These are phyloP conservation scores for Petroica traversi DNA, from an alignment of 2,113 vertebrate species.

Conservation along the genomic window DNA sequence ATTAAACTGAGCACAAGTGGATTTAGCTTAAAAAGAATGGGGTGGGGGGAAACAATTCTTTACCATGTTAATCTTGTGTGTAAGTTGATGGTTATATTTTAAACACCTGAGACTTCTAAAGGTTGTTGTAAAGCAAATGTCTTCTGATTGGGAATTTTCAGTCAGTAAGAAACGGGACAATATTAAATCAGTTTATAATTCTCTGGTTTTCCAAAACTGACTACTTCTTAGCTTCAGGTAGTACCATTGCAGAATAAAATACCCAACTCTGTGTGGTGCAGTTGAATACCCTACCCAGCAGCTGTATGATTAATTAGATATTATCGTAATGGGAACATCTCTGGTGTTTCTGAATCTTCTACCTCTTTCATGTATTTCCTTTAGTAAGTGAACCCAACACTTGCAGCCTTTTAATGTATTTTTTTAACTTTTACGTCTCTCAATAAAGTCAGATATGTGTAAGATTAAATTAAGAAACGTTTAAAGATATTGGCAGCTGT, in stretches of 20 bases:
- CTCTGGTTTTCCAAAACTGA: neutral
- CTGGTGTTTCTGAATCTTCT: constrained; percentile 52
- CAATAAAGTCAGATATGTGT: constrained; percentile 22
- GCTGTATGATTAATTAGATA: neutral
- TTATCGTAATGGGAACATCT: constrained; percentile 9
- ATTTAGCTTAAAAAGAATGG: neutral
- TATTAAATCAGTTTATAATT: neutral
- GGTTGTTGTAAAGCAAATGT: neutral
- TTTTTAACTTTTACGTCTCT: constrained; percentile 43
- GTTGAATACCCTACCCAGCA: neutral
- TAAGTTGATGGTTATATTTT: neutral
- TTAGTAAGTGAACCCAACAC: constrained; percentile 18
- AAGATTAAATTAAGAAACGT: constrained; percentile 45
- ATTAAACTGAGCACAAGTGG: neutral
- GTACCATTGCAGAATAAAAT: neutral
- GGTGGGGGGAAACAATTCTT: neutral
- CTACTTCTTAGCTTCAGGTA: neutral
- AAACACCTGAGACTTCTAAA: neutral
- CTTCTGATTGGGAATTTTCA: neutral
- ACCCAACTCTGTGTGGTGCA: neutral
- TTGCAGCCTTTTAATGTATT: constrained; percentile 52
- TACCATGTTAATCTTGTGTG: neutral
- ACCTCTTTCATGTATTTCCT: constrained; percentile 58
- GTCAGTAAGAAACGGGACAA: neutral
- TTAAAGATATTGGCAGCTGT: constrained; percentile 43